Base-by-base conservation (phyloP, 2,113 vertebrate species). In the Anolis sagrei region DNA sequence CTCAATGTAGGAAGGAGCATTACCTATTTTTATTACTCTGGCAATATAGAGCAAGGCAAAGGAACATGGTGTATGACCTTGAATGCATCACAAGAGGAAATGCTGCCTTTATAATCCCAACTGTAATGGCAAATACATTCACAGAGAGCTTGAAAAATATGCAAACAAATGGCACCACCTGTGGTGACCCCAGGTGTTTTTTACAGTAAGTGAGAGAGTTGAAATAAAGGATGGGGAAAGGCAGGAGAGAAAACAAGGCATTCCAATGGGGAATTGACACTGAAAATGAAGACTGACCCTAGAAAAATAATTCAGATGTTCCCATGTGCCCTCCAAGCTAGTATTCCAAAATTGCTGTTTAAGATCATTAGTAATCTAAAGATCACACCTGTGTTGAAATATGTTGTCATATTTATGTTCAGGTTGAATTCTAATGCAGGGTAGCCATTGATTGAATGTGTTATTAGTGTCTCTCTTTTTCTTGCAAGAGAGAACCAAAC, bases 1-100 rank as follows among this genome's bases (percentile, higher is more conserved):
- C 86, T 95, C 77, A 23, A 75, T 44, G 7, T 78, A 87, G 92
- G 39, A 81, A 79, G 86, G 86, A 81, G 29, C 2, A 1, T 87
- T 92, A 36, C 82, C 87, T 89, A 48, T 54, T 93, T 86, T 94
- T 91, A 92, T 91, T 92, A 89, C 87, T 90, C 76, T 89, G 81
- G 70, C 61, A 68, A 0, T 21, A 4, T 10, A n/a, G 34, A 90
- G 78, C 73, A 91, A 86, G 91, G 79, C 36, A 89, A 70, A 36
- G 62, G 21, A 83, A 87, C 54, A 83, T 64, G 58, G 76, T 89
- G 13, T 44, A 39, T 62, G 84, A 89, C 86, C 90, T 90, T 90
- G 86, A 92, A 58, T 75, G 48, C 73, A 76, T 80, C 61, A 74
- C 14, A 1, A 68, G 72, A 88, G 80, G 86, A 81, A 36, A 62